phyloP scores from a whole-genome alignment of 2,797 vertebrate species.

The Ateles fusciceps region DNA sequence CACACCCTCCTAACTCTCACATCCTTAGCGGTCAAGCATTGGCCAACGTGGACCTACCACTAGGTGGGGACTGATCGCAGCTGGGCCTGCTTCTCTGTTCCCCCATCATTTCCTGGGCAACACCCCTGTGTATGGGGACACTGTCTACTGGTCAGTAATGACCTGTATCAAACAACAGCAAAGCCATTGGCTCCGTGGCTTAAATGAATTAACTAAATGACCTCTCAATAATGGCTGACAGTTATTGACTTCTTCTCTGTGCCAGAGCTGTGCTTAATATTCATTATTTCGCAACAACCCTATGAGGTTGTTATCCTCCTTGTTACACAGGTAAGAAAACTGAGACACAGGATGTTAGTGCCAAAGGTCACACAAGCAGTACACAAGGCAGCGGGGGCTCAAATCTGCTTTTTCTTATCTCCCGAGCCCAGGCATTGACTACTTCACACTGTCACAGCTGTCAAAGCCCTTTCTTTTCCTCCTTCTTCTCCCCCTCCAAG shows the following conservation, averaged over 20 bases:
- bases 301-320: not conserved
- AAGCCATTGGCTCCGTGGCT: not conserved
- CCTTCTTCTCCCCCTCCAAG: not conserved
- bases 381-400: not conserved
- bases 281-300: not conserved
- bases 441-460: not conserved
- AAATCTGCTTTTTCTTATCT: not conserved
- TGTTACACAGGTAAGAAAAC: not conserved
- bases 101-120: not conserved
- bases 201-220: not conserved
- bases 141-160: not conserved
- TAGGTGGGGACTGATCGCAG: accelerated
- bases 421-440: not conserved
- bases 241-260: not conserved
- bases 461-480: not conserved
- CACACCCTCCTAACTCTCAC: constrained; percentile 51
- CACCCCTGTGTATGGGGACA: not conserved
- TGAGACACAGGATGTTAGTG: not conserved
- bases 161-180: not conserved
- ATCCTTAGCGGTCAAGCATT: not conserved
- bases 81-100: not conserved
- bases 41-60: not conserved
- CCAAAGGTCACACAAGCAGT: not conserved
- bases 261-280: not conserved
- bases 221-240: not conserved